A percentile compares a stretch with the other conserved stretches of the same genome.
Evolutionary conservation across 2,888 invertebrate species (phyloP).

Genomic region (Dyspetes luteomarginatus): DNA sequence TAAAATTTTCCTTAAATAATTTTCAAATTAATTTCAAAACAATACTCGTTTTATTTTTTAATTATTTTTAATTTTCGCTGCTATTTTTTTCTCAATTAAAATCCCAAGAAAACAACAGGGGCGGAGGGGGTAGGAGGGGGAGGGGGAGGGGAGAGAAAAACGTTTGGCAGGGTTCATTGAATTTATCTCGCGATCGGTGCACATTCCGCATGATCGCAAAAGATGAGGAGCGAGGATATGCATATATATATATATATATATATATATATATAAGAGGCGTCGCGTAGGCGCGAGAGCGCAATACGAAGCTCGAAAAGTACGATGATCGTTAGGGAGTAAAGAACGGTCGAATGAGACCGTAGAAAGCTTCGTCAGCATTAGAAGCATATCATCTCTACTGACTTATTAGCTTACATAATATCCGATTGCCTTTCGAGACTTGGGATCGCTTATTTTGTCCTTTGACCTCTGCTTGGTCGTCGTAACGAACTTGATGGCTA

Average conservation of each 20-base stretch:
- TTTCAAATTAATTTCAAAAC: neutral
- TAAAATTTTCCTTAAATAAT: neutral
- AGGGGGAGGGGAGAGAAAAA: conserved; percentile 5
- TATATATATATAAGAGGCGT: no score
- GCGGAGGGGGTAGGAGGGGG: no score
- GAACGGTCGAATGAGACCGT: conserved; percentile 25
- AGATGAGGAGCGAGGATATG: neutral
- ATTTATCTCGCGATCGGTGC: conserved; percentile 53
- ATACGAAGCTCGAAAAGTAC: conserved; percentile 64
- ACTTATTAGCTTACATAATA: conserved; percentile 74
- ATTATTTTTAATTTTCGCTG: neutral
- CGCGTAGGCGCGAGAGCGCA: conserved; percentile 68
- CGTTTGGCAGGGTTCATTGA: conserved; percentile 56
- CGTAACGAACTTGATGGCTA: neutral
- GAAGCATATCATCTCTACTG: conserved; percentile 55
- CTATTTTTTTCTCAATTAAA: neutral
- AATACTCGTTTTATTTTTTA: neutral
- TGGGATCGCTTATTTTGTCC: conserved; percentile 68
- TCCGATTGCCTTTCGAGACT: conserved; percentile 72
- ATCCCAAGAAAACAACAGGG: no score
- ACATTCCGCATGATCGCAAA: conserved; percentile 59
- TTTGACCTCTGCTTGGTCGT: conserved; percentile 70
- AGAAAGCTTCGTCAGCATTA: conserved; percentile 62
- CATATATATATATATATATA: no score
- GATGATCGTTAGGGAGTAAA: conserved; percentile 23